Conservation (phyloP, 2,113 vertebrate genomes). For the Verasper variegatus region DNA sequence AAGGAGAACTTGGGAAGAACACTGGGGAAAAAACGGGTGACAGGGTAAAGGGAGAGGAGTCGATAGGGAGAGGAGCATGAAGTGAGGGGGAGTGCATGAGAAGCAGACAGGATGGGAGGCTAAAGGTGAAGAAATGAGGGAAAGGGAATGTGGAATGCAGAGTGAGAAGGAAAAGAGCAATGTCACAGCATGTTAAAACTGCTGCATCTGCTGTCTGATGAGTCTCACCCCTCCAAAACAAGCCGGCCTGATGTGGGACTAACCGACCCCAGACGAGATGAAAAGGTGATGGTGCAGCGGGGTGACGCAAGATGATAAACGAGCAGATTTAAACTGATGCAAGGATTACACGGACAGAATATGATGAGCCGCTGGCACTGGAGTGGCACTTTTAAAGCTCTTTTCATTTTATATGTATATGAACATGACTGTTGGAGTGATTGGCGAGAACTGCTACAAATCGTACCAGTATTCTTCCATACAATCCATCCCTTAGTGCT, state of each 20-base stretch:
- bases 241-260: conserved; percentile 44
- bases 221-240: conserved; percentile 55
- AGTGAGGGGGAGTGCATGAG: background rate
- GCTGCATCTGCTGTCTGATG: conserved; percentile 59
- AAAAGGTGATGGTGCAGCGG: conserved; percentile 34
- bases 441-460: conserved; percentile 2
- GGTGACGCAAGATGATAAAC: conserved; percentile 40
- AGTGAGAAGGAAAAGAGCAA: conserved; percentile 26
- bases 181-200: conserved; percentile 64
- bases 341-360: conserved; percentile 37
- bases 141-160: conserved; percentile 11
- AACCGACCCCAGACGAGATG: conserved; percentile 52
- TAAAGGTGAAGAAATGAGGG: conserved; percentile 46
- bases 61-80: background rate
- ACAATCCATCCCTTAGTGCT: background rate
- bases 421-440: background rate
- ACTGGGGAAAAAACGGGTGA: background rate
- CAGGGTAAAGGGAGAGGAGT: conserved; percentile 5
- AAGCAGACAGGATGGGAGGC: background rate
- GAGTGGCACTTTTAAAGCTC: background rate
- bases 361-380: conserved; percentile 1
- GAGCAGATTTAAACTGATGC: conserved; percentile 39
- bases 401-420: background rate
- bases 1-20: conserved; percentile 10
- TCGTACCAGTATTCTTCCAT: background rate